These are phyloP conservation scores for Parambassis ranga DNA, from an alignment of 2,797 vertebrate genomes.

Conservation along the genomic window DNA sequence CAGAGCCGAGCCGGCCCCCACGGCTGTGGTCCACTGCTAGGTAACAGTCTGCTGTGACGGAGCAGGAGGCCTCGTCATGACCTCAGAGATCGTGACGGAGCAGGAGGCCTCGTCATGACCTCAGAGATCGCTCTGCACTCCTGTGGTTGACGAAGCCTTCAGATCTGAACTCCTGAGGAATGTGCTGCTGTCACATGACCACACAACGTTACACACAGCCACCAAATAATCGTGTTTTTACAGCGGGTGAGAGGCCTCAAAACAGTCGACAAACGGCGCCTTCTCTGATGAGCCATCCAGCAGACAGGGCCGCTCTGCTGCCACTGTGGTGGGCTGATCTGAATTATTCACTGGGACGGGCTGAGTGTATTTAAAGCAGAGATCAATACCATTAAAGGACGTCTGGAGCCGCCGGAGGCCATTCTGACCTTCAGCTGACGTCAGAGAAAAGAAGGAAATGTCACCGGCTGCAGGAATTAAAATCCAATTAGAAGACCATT, in stretches of 20 bases:
- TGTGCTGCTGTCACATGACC: conserved; percentile 18
- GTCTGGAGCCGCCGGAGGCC: conserved; percentile 37
- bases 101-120: not conserved
- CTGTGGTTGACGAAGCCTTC: conserved; percentile 15
- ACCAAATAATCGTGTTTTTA: conserved; percentile 38
- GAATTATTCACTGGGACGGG: conserved; percentile 73
- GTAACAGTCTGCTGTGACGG: too few relatives aligned
- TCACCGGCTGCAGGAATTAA: not conserved
- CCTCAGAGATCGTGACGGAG: not conserved
- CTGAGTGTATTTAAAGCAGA: conserved; percentile 70
- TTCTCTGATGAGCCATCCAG: too few relatives aligned
- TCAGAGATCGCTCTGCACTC: conserved; percentile 3
- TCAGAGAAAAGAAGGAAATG: not conserved
- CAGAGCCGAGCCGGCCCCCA: too few relatives aligned
- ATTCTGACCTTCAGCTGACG: conserved; percentile 36
- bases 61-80: not conserved
- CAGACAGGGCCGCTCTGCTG: not conserved
- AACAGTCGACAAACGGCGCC: not conserved
- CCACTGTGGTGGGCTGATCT: conserved; percentile 32
- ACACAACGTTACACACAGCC: too few relatives aligned
- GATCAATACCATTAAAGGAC: conserved; percentile 76
- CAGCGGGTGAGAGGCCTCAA: not conserved
- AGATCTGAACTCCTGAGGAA: conserved; percentile 15
- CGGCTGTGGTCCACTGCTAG: too few relatives aligned
- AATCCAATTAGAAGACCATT: not conserved